Conservation (phyloP, 1,140 invertebrate genomes). For the Brachionus koreanus region DNA sequence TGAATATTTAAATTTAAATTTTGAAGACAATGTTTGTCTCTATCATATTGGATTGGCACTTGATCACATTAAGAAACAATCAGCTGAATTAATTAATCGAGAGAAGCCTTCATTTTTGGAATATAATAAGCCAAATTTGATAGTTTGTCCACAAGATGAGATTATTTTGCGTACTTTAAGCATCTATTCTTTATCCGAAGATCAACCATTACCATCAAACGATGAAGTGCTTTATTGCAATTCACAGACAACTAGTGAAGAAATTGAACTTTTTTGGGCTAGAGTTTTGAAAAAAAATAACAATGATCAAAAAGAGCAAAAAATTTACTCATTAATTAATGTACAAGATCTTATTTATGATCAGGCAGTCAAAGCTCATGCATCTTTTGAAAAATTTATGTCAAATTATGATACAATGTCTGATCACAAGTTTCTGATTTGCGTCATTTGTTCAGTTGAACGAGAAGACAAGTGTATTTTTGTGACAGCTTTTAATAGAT, state of each 20-base stretch:
- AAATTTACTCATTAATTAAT: conserved; percentile 18
- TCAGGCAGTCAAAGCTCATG: conserved; percentile 5
- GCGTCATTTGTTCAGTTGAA: conserved; percentile 48
- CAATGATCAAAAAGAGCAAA: neutral
- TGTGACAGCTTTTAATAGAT: conserved; percentile 49
- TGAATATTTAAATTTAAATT: conserved; percentile 49
- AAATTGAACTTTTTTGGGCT: conserved; percentile 47
- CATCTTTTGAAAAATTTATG: neutral
- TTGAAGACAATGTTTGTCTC: conserved; percentile 52
- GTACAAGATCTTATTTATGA: conserved; percentile 24
- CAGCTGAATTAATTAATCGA: conserved; percentile 44
- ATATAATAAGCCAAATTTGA: conserved; percentile 49
- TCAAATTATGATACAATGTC: neutral
- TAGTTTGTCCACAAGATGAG: conserved; percentile 51
- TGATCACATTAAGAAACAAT: conserved; percentile 46
- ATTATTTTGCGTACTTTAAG: neutral
- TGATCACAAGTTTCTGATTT: neutral
- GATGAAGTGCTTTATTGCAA: conserved; percentile 55
- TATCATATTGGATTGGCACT: conserved; percentile 52
- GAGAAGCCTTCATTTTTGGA: conserved; percentile 48
- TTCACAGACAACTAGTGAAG: conserved; percentile 50
- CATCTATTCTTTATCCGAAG: neutral
- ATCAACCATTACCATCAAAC: conserved; percentile 48
- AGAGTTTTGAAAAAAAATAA: neutral
- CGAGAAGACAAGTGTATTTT: conserved; percentile 49